Evolutionary conservation across 1,140 invertebrate genomes (phyloP).

Genomic region (Latrodectus geometricus): DNA sequence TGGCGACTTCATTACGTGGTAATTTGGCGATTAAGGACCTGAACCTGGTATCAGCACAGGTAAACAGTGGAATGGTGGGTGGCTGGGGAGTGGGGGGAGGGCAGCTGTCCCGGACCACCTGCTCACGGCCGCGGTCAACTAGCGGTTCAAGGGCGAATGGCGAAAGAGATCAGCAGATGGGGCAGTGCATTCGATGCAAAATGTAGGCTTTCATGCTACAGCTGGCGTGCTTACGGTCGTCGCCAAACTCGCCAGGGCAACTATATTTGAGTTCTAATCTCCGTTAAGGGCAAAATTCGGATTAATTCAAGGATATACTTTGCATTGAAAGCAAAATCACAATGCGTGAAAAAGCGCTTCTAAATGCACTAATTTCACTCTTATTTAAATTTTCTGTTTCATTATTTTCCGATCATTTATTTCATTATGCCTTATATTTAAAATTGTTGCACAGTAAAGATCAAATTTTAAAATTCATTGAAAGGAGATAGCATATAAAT

Average conservation of each 20-base stretch:
- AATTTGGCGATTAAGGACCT: constrained; percentile 59
- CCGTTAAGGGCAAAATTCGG: background rate
- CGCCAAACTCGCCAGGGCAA: background rate
- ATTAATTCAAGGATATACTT: background rate
- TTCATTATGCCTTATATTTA: background rate
- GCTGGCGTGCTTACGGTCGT: constrained; percentile 23
- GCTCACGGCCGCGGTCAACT: constrained; percentile 46
- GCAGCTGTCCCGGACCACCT: constrained; percentile 55
- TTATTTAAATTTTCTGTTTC: background rate
- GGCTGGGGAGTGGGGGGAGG: background rate
- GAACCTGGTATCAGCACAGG: constrained; percentile 42
- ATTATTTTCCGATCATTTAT: no score
- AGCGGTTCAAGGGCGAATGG: constrained; percentile 61
- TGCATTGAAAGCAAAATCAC: background rate
- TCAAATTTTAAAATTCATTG: no score
- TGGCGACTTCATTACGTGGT: constrained; percentile 61
- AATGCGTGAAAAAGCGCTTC: background rate
- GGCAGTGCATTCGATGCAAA: constrained; percentile 2
- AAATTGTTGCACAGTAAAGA: no score
- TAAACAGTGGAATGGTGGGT: constrained; percentile 23
- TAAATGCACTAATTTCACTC: no score
- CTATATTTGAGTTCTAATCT: constrained; percentile 9
- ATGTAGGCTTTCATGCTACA: constrained; percentile 44
- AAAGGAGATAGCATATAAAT: no score
- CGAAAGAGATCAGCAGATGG: constrained; percentile 53